Evolutionary conservation across 2,888 invertebrate genomes (phyloP), one percentile per base, ranked within the genome.

Genomic region (Lacanobia oleracea): DNA sequence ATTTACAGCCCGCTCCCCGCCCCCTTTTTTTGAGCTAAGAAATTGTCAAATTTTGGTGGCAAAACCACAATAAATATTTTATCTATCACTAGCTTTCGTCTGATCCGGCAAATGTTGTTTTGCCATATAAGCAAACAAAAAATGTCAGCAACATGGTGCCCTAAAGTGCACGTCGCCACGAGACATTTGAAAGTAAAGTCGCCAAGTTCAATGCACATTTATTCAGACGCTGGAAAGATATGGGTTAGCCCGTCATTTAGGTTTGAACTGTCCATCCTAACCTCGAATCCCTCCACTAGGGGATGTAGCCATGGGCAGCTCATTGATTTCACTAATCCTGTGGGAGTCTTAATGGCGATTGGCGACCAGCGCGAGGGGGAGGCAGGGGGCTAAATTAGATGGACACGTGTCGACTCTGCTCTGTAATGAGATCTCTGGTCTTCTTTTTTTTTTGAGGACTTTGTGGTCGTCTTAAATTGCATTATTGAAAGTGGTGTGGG

Each of bases 251-350:
- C 27, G 27, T 27, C 21, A 51, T 14, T 1, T 2, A 23, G 62
- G 51, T 23, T 40, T 18, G 7, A 77, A 67, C 14, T 18, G 21
- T 3, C 10, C 18, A 37, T 51, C 57, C 27, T n/a, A 14, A 56
- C 21, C 48, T 51, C 33, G 75, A 79, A 14, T 63, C 37, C 3
- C 2, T 54, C 40, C n/a, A 60, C 33, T 43, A 51, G 51, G 72
- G 75, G 66, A 71, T 70, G 16, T 61, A 60, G 43, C 61, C 59
- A 69, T 69, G 54, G 53, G 48, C 56, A 65, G 50, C 91, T 93
- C 93, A 94, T 93, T 94, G 94, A 93, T 93, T 93, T 88, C 85
- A 88, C 87, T 93, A 93, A 94, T 93, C 94, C 93, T 88, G 88
- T 84, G 91, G 92, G 93, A 90, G 86, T 89, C 90, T 88, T 92